Evolutionary conservation across 2,113 vertebrate genomes (phyloP), one percentile per base, ranked within the genome.

Genomic region (Tetrax tetrax): DNA sequence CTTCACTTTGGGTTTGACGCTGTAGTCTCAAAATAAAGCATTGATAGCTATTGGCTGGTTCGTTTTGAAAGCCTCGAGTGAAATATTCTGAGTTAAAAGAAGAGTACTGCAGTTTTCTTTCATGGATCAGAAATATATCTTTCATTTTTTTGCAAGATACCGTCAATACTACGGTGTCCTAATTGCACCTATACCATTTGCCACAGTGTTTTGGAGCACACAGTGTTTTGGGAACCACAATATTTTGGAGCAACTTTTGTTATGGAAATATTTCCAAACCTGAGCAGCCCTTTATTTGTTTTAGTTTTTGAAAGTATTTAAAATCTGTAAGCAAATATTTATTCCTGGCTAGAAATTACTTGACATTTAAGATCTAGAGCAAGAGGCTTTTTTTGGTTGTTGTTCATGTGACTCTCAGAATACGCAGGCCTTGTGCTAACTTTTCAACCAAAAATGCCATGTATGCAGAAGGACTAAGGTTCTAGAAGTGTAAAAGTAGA

Each of bases 301-400:
- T 27, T 47, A 28, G n/a, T 56, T 65, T 22, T 20, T 16, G 3
- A 17, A 57, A 22, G 3, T 83, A 60, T 90, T 93, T 83, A 75
- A 70, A 86, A 56, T 81, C 27, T 80, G 25, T 72, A 81, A 68
- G 71, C 79, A 95, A 94, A 77, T 84, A 89, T 82, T 93, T 97
- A 65, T 87, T 90, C 33, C 47, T 81, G 51, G 31, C 28, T 78
- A 90, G 83, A 65, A 86, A 69, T 70, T 70, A 31, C 18, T 41
- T 92, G 75, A 65, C 35, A 87, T 84, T 93, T 94, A 74, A 60
- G 13, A n/a, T 86, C 48, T 27, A 27, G 33, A 64, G 63, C 29
- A 86, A 87, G 48, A 85, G 41, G 14, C 7, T 41, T 13, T 41
- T 41, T 41, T n/a, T n/a, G n/a, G n/a, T n/a, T n/a, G n/a, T 50